phyloP scores from a whole-genome alignment of 2,888 invertebrate genomes.

The Colostygia pectinataria region DNA sequence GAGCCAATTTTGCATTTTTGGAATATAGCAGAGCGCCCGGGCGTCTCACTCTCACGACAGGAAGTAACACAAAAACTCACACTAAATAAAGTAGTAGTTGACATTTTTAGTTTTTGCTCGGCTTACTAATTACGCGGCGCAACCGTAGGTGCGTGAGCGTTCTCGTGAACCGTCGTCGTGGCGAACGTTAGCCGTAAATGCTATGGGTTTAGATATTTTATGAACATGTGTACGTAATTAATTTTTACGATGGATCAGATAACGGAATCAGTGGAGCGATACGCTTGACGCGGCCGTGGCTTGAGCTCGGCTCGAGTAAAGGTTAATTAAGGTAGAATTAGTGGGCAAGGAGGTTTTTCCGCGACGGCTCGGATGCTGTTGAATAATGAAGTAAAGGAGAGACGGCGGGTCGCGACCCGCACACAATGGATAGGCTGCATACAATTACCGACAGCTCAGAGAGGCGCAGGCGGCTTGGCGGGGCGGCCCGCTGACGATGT shows the following conservation, averaged over 20 bases:
- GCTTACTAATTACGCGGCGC: conserved; percentile 64
- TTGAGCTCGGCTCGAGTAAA: conserved; percentile 54
- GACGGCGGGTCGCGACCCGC: conserved; percentile 43
- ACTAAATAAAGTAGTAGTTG: conserved; percentile 77
- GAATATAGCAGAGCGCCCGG: conserved; percentile 70
- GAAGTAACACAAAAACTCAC: conserved; percentile 75
- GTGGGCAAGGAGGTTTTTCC: conserved; percentile 52
- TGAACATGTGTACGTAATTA: conserved; percentile 82
- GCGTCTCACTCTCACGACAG: conserved; percentile 72
- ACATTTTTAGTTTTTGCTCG: conserved; percentile 71
- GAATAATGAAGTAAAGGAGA: conserved; percentile 43
- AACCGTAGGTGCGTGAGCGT: conserved; percentile 60
- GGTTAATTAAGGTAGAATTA: conserved; percentile 69
- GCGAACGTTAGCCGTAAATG: conserved; percentile 72
- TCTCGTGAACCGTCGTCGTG: conserved; percentile 58
- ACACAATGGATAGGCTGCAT: conserved; percentile 46
- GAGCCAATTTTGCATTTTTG: conserved; percentile 80
- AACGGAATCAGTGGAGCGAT: conserved; percentile 71
- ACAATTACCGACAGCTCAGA: conserved; percentile 34
- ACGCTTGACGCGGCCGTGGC: conserved; percentile 67
- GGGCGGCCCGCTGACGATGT: conserved; percentile 37
- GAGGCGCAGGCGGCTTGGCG: conserved; percentile 17
- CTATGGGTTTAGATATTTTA: conserved; percentile 78
- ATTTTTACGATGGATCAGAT: conserved; percentile 81
- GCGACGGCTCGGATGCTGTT: conserved; percentile 38